Conservation (phyloP, 2,888 invertebrate genomes). For the Bruchidius siliquastri region DNA sequence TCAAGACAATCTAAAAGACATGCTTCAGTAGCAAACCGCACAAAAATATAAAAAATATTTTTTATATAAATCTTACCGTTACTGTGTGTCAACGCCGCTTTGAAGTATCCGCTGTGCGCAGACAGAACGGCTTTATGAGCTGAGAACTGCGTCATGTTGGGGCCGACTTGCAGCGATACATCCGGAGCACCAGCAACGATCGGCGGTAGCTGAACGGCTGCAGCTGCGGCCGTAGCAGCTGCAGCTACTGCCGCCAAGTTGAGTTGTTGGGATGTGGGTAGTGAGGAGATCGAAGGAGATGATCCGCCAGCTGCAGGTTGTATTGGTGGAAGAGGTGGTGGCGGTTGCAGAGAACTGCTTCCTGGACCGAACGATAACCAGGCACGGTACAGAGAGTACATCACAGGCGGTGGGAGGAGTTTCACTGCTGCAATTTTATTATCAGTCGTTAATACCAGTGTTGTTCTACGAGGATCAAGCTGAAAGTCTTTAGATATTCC, state of each 20-base stretch:
- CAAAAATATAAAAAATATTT: too few relatives aligned
- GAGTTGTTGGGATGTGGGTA: conserved; percentile 16
- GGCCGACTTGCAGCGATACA: conserved; percentile 60
- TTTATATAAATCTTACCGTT: conserved; percentile 39
- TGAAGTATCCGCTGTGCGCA: conserved; percentile 67
- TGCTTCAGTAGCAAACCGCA: too few relatives aligned
- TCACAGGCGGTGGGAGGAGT: conserved; percentile 14
- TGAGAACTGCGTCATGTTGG: conserved; percentile 60
- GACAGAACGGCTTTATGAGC: conserved; percentile 63
- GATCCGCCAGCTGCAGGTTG: conserved; percentile 22
- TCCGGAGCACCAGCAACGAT: conserved; percentile 49
- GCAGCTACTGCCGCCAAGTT: neutral
- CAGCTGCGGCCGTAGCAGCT: neutral
- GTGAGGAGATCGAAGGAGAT: conserved; percentile 30
- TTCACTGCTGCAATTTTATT: neutral
- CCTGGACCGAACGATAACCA: conserved; percentile 45
- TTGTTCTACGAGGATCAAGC: too few relatives aligned
- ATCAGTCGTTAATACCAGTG: too few relatives aligned
- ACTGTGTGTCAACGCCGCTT: conserved; percentile 54
- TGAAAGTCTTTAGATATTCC: too few relatives aligned
- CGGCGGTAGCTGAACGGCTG: conserved; percentile 4
- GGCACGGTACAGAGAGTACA: conserved; percentile 49
- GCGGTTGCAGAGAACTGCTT: conserved; percentile 25
- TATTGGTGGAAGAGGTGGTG: conserved; percentile 16
- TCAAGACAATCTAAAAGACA: too few relatives aligned